Conservation (phyloP, 2,888 invertebrate genomes). For the Lasiommata megera region DNA sequence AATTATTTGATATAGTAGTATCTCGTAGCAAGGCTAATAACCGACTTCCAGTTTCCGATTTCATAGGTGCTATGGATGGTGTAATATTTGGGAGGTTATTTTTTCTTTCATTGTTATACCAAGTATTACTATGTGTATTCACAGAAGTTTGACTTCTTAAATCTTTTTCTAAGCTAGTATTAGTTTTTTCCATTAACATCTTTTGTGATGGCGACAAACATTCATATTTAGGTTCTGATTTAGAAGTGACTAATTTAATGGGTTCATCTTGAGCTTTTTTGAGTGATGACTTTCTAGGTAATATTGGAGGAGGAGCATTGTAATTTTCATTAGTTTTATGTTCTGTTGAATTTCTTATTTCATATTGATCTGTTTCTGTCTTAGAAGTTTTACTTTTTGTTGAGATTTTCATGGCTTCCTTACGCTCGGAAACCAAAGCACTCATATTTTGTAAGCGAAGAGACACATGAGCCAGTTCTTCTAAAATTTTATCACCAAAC, state of each 20-base stretch:
- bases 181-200: slow-evolving; percentile 79
- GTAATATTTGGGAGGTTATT: neutral
- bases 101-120: neutral
- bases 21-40: slow-evolving; percentile 84
- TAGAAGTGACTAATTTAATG: slow-evolving; percentile 80
- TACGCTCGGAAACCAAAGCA: slow-evolving; percentile 19
- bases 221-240: slow-evolving; percentile 81
- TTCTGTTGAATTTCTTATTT: slow-evolving; percentile 26
- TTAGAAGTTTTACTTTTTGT: neutral
- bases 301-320: slow-evolving; percentile 61
- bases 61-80: slow-evolving; percentile 57
- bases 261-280: slow-evolving; percentile 63
- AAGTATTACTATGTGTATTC: neutral
- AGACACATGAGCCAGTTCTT: slow-evolving; percentile 85
- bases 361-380: neutral
- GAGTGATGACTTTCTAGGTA: slow-evolving; percentile 68
- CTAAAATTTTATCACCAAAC: slow-evolving; percentile 85
- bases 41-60: slow-evolving; percentile 80
- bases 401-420: neutral
- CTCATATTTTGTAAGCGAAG: slow-evolving; percentile 72
- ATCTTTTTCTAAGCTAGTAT: slow-evolving; percentile 66
- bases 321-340: slow-evolving; percentile 42
- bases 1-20: slow-evolving; percentile 59
- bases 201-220: slow-evolving; percentile 89
- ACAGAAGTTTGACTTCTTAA: slow-evolving; percentile 73